Evolutionary conservation across 64 coral and sea anemone genomes (phyloP), one percentile per base, ranked within the genome.

Genomic region (Catalaphyllia jardinei): DNA sequence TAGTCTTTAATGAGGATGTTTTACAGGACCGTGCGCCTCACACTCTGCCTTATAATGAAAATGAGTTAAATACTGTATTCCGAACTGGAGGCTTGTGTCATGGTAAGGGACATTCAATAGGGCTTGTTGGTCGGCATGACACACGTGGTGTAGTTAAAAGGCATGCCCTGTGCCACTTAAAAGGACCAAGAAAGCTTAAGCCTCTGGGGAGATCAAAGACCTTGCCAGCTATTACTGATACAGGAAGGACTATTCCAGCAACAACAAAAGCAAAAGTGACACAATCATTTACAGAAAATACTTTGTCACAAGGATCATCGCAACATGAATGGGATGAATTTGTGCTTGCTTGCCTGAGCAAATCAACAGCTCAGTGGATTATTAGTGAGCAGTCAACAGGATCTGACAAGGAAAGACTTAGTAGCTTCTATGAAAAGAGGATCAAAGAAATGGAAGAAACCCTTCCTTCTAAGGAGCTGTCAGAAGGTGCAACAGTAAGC

Each of bases 281-380:
- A 46, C 1, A 38, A 16, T 55, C 72, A 2, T 62, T 71, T 49
- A 83, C 60, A 39, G 72, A 76, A 33, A 61, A 75, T 18, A 28
- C 73, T 52, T 64, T 81, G 60, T 46, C 65, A 24, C 72, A 73
- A 78, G 72, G 42, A 76, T 52, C 69, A 15, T 80, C 78, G 15
- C 73, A 55, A 28, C 83, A 93, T 73, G 87, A 93, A 13, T 96
- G 95, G 95, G 95, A 96, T 96, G 95, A 96, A 31, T 88, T 82
- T 88, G 87, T 90, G 12, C 90, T 96, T 86, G 88, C 95, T 55
- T 90, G 86, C 19, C 60, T 96, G 17, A 96, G 95, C 73, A 93
- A 96, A 87, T 91, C 91, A n/a, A 96, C 95, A 24, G 95, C 95
- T 10, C 83, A 96, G 31, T 96, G 91, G 91, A 96, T 96, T 31